A percentile compares a stretch with the other conserved stretches of the same genome.
Conservation (phyloP, 2,888 invertebrate genomes). For the Papilio protenor region DNA sequence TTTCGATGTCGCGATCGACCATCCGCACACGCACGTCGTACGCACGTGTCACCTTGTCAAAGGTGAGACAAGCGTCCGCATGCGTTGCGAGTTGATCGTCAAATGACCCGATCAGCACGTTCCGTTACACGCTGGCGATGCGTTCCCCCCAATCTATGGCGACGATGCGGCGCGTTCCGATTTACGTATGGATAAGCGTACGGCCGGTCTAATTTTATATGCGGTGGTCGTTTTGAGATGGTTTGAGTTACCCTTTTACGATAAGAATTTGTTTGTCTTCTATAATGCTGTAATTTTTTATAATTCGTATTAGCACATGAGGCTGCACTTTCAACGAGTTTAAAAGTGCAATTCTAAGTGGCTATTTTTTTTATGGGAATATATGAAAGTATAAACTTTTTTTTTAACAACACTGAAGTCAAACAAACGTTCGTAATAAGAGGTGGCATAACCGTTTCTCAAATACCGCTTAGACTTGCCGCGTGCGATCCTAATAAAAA, state of each 20-base stretch:
- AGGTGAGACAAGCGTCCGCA: slow-evolving; percentile 86
- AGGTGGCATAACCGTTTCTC: slow-evolving; percentile 35
- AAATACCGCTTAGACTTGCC: slow-evolving; percentile 44
- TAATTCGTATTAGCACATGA: neutral
- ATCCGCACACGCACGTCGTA: slow-evolving; percentile 98
- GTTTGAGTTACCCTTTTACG: slow-evolving; percentile 41
- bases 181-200: slow-evolving; percentile 42
- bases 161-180: slow-evolving; percentile 39
- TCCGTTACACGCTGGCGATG: slow-evolving; percentile 48
- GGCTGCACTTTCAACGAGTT: neutral
- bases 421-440: slow-evolving; percentile 29
- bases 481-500: slow-evolving; percentile 41
- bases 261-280: slow-evolving; percentile 34
- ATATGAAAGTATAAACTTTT: neutral
- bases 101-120: slow-evolving; percentile 46
- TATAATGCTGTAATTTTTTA: neutral
- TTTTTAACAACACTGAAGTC: slow-evolving; percentile 26
- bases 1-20: slow-evolving; percentile 99
- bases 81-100: slow-evolving; percentile 44
- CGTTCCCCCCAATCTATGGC: slow-evolving; percentile 49
- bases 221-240: slow-evolving; percentile 48
- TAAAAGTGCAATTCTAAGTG: neutral
- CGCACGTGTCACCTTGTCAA: slow-evolving; percentile 97
- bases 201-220: slow-evolving; percentile 46
- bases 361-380: neutral